Evolutionary conservation across 2,113 vertebrate genomes (phyloP), one percentile per base, ranked within the genome.

Genomic region (Notiomystis cincta): DNA sequence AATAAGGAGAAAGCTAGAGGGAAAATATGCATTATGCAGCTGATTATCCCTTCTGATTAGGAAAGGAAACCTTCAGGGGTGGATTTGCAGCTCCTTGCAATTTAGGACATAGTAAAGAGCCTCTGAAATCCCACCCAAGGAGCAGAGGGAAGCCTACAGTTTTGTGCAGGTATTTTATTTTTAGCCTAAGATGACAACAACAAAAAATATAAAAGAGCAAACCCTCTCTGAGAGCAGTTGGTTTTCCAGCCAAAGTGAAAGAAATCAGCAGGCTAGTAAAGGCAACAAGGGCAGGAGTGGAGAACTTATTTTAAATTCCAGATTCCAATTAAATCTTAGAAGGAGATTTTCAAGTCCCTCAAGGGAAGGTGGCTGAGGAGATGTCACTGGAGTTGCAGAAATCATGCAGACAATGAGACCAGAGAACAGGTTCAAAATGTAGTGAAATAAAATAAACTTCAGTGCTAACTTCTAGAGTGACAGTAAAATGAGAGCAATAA

Each of bases 281-380:
- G 65, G 40, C 72, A 92, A 78, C 20, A 72, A 72, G 71, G 73
- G 23, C 60, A 71, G 45, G 57, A 91, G 21, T 31, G 31, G 64
- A 95, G 48, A 76, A 82, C 14, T 70, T 17, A 84, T 94, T 95
- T 95, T 69, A 96, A 89, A 77, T 66, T 95, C 37, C 7, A n/a
- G 53, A 85, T 82, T 57, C 66, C 66, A 96, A 70, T 80, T 95
- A 96, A 86, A 83, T 23, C 28, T 57, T 64, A 61, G 75, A 82
- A 80, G 61, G 44, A 88, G 42, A 53, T 87, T 94, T 93, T 82
- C 45, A 85, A 86, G 66, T 73, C 58, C 58, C 87, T 90, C 42
- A 50, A 85, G 72, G 64, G 77, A 95, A 87, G n/a, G 50, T 82
- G 58, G 51, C 76, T 86, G 58, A 37, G 50, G 44, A 90, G 51